Evolutionary conservation across 2,797 vertebrate genomes (phyloP).

Genomic region (Danio jaintianensis): DNA sequence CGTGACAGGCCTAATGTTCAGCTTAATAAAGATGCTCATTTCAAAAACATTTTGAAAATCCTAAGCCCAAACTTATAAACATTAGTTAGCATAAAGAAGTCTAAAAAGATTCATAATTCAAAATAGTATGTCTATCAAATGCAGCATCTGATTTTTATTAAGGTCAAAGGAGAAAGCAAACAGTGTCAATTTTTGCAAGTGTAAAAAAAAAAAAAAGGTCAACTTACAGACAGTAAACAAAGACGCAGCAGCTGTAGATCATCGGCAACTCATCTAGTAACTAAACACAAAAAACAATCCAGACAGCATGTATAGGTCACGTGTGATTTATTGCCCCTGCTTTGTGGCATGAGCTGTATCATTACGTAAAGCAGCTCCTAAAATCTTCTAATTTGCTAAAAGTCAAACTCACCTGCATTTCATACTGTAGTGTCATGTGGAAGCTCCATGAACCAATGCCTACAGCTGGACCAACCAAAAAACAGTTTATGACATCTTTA

Average conservation of each 20-base stretch:
- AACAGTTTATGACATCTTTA: background rate
- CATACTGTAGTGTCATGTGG: constrained; percentile 98
- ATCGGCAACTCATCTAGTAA: constrained; percentile 97
- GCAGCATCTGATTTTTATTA: background rate
- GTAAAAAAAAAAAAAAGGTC: background rate
- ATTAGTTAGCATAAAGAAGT: background rate
- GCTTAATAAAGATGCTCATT: background rate
- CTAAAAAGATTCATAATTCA: background rate
- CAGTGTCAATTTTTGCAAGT: background rate
- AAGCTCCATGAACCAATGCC: constrained; percentile 98
- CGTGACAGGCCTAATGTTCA: too few species aligned
- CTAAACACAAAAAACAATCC: constrained; percentile 76
- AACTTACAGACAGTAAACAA: constrained; percentile 99
- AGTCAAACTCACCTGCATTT: constrained; percentile 92
- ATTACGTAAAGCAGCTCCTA: background rate
- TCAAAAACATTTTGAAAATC: background rate
- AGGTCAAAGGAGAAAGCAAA: constrained; percentile 9
- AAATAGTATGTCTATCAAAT: background rate
- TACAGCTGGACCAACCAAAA: constrained; percentile 82
- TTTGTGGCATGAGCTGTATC: background rate
- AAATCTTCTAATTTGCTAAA: background rate
- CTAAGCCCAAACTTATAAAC: background rate
- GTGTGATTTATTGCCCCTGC: background rate
- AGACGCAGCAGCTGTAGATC: constrained; percentile 98
- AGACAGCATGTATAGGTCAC: constrained; percentile 2